A percentile compares a stretch with the other conserved stretches of the same genome.
Conservation (phyloP, 2,888 invertebrate species). For the Thymelicus sylvestris region DNA sequence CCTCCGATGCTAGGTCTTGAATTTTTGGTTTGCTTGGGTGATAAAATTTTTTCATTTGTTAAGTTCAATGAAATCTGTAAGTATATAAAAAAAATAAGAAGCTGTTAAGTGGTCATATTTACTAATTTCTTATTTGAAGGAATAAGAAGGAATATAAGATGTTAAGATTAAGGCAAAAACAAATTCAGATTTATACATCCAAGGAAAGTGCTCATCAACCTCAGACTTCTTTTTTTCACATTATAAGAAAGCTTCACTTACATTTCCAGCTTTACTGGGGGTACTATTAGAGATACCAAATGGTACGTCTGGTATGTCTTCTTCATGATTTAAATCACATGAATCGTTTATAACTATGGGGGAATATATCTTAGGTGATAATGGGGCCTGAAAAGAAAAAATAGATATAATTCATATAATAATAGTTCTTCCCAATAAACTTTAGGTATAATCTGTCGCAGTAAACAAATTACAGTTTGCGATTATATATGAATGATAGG, state of each 20-base stretch:
- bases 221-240: not conserved
- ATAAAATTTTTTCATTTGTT: conserved; percentile 51
- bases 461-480: not conserved
- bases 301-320: conserved; percentile 49
- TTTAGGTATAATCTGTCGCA: too few relatives aligned
- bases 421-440: not conserved
- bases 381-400: conserved; percentile 49
- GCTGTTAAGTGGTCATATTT: too few relatives aligned
- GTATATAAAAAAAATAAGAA: not conserved
- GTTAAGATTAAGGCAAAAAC: too few relatives aligned
- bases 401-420: not conserved
- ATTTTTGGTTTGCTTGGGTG: conserved; percentile 48
- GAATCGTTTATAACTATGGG: conserved; percentile 69
- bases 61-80: conserved; percentile 67
- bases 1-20: conserved; percentile 64
- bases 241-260: conserved; percentile 52
- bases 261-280: conserved; percentile 67
- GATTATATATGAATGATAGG: not conserved
- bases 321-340: conserved; percentile 50
- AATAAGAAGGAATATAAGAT: too few relatives aligned
- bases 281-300: conserved; percentile 45
- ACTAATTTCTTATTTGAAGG: too few relatives aligned
- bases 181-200: too few relatives aligned
- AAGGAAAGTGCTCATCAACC: too few relatives aligned
- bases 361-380: conserved; percentile 58